phyloP scores from a whole-genome alignment of 2,888 invertebrate species.

The Microplitis manilae region DNA sequence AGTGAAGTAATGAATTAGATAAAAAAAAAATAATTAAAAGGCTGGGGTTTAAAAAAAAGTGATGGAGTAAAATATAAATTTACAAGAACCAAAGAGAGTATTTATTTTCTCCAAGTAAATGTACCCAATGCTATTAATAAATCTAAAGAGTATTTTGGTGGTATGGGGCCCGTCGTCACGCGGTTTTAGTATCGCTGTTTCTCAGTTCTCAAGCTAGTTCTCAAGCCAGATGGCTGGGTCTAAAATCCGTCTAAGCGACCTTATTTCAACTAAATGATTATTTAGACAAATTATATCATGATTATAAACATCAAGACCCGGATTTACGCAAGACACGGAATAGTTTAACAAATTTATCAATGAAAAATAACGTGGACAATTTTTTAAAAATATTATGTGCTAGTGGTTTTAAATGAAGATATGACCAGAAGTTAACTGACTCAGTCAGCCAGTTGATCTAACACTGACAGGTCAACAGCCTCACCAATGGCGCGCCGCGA shows the following conservation, averaged over 20 bases:
- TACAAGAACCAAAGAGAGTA: conserved; percentile 1
- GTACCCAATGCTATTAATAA: conserved; percentile 64
- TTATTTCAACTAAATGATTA: conserved; percentile 30
- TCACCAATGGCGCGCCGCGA: conserved; percentile 51
- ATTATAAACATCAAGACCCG: background rate
- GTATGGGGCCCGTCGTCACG: conserved; percentile 59
- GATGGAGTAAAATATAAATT: conserved; percentile 48
- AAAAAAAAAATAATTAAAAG: no score
- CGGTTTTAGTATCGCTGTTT: conserved; percentile 60
- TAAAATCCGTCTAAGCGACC: conserved; percentile 52
- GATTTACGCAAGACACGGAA: background rate
- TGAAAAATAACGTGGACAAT: background rate
- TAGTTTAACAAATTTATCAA: no score
- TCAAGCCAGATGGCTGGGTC: conserved; percentile 65
- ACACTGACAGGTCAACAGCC: conserved; percentile 47
- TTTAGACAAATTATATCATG: conserved; percentile 19
- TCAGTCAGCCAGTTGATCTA: conserved; percentile 39
- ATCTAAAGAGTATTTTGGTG: conserved; percentile 61
- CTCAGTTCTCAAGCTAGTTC: conserved; percentile 61
- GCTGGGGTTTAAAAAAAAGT: conserved; percentile 1
- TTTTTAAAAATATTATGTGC: background rate
- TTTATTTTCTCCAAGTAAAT: conserved; percentile 26
- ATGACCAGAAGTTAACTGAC: background rate
- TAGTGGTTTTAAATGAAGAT: background rate
- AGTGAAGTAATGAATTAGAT: no score